Evolutionary conservation across 2,797 vertebrate species (phyloP), one percentile per base, ranked within the genome.

Genomic region (Euphonia xanthogaster): DNA sequence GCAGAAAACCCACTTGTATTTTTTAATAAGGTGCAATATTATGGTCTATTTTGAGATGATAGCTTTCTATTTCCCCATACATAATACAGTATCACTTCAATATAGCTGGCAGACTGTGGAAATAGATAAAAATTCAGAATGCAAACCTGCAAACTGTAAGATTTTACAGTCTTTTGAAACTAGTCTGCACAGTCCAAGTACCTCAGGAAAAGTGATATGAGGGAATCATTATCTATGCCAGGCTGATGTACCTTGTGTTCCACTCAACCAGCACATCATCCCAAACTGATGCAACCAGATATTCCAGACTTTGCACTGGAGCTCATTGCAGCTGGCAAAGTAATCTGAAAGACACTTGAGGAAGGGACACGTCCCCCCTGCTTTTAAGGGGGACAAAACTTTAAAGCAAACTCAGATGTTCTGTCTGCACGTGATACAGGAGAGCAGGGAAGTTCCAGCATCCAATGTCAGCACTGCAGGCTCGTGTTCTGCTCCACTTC

Each of bases 1-100:
- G 96, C 95, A 97, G 97, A 97, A 98, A 98, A 97, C 91, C 79
- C 61, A 97, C 95, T 98, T 95, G 60, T 94, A 84, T 94, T 97
- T 98, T 97, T 97, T 97, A 97, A 98, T 97, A 98, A 97, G 93
- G 79, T 96, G 55, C 85, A 97, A 93, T 94, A 97, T 95, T 96
- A 91, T 96, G 96, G 92, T 96, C 91, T 98, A 95, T 97, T 97
- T 97, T 94, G 94, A 97, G 94, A 95, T 96, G 94, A 97, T 95
- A 95, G 96, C 95, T 97, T 97, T 97, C 94, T 97, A 92, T 97
- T 97, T 97, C 84, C 88, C 94, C 58, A 91, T 90, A 96, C 48
- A 96, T 96, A 96, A 93, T 90, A 93, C 85, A 96, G 63, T 97
- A 96, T 96, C 74, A 75, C 67, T 97, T 92, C 97, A 96, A 93